These are phyloP conservation scores for Pitta sordida DNA, from an alignment of 2,113 vertebrate genomes.

Conservation along the genomic window DNA sequence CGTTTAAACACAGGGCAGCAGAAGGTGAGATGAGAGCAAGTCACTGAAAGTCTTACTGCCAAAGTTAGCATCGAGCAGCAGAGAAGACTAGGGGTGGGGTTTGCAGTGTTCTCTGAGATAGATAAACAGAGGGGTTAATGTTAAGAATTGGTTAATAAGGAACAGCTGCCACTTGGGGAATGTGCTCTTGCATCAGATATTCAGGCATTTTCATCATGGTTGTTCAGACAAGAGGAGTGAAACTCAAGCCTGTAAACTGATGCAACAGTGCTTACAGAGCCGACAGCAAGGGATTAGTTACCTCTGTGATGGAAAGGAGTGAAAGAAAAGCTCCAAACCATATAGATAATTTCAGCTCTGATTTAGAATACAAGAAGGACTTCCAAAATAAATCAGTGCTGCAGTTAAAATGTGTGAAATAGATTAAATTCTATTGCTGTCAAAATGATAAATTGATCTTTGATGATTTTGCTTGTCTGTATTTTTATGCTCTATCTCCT, in stretches of 20 bases:
- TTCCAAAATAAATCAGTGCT: background rate
- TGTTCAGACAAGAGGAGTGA: background rate
- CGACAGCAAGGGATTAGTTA: background rate
- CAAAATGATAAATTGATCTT: background rate
- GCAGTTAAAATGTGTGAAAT: background rate
- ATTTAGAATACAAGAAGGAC: background rate
- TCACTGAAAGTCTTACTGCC: background rate
- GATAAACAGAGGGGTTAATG: background rate
- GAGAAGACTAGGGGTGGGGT: rapidly evolving
- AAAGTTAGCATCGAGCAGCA: background rate
- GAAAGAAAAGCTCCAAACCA: background rate
- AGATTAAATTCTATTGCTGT: background rate
- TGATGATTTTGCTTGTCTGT: background rate
- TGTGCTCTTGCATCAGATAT: background rate
- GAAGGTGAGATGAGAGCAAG: background rate
- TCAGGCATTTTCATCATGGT: background rate
- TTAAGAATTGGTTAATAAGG: background rate
- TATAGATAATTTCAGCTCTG: background rate
- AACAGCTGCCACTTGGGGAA: background rate
- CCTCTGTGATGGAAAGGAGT: background rate
- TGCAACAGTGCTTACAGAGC: background rate
- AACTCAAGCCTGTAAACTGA: slow-evolving; percentile 4
- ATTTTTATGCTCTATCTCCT: rapidly evolving
- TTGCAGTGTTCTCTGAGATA: background rate
- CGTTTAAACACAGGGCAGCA: background rate